Conservation (phyloP, 2,113 vertebrate genomes). For the Nematolebias whitei region DNA sequence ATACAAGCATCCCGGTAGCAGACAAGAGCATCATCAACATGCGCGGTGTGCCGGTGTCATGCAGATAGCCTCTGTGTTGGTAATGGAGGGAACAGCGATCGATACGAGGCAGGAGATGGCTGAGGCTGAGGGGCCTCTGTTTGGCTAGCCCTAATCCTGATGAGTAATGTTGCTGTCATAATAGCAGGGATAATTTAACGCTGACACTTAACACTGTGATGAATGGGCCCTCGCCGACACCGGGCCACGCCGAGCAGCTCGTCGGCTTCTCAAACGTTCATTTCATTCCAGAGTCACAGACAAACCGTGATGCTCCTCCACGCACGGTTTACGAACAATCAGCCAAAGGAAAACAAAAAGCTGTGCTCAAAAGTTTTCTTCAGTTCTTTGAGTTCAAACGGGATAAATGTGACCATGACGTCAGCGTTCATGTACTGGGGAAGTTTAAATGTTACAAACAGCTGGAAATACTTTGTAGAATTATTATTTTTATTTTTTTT, state of each 20-base stretch:
- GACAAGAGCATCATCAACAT: constrained; percentile 85
- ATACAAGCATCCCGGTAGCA: constrained; percentile 60
- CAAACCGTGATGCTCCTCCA: background rate
- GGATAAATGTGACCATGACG: background rate
- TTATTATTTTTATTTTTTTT: no score
- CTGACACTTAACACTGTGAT: constrained; percentile 92
- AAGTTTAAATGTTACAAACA: background rate
- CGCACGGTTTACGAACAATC: background rate
- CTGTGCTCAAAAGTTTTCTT: no score
- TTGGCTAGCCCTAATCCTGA: constrained; percentile 85
- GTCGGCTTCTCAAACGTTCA: constrained; percentile 88
- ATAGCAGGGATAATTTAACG: constrained; percentile 92
- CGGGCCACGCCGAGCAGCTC: constrained; percentile 74
- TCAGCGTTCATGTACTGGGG: background rate
- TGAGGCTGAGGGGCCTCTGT: constrained; percentile 79
- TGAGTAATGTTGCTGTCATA: constrained; percentile 99
- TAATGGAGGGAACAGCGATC: constrained; percentile 85
- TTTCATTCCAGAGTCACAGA: constrained; percentile 76
- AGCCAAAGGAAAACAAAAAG: background rate
- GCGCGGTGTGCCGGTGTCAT: constrained; percentile 85
- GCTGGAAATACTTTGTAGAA: no score
- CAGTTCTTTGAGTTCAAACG: background rate
- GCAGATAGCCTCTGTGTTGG: constrained; percentile 84
- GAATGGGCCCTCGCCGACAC: constrained; percentile 86
- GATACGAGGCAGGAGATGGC: constrained; percentile 81